These are phyloP conservation scores for Pteropus rufus DNA, from an alignment of 2,797 vertebrate genomes.

Conservation along the genomic window DNA sequence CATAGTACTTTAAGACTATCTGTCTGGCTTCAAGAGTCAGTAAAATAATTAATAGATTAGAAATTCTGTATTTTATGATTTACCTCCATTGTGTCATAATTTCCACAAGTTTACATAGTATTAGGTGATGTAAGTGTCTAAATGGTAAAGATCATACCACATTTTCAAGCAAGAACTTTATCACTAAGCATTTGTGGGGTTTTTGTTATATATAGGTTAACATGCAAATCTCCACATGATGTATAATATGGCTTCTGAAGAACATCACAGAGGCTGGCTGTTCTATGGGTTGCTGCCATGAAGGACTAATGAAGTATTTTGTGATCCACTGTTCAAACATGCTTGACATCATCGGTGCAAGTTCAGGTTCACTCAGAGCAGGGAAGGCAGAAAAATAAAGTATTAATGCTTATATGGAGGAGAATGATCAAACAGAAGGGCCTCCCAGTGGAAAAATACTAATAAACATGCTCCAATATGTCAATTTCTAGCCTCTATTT, in stretches of 20 bases:
- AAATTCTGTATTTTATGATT: background rate
- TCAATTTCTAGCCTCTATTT: background rate
- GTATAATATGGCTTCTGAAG: background rate
- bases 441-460: background rate
- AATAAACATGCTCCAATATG: background rate
- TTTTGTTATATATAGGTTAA: background rate
- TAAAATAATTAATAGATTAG: conserved; percentile 43
- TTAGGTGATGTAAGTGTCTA: background rate
- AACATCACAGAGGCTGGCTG: background rate
- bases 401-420: background rate
- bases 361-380: background rate
- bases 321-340: background rate
- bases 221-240: background rate
- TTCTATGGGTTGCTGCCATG: background rate
- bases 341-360: background rate
- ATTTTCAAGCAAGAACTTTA: background rate
- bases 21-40: conserved; percentile 18
- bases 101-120: background rate
- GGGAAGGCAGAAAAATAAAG: background rate
- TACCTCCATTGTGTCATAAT: background rate
- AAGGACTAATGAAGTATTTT: background rate
- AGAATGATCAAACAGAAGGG: background rate
- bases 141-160: background rate
- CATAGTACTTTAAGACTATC: conserved; percentile 18
- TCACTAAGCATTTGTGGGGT: background rate